Evolutionary conservation across 2,888 invertebrate genomes (phyloP), one percentile per base, ranked within the genome.

Genomic region (Phasia obesa): DNA sequence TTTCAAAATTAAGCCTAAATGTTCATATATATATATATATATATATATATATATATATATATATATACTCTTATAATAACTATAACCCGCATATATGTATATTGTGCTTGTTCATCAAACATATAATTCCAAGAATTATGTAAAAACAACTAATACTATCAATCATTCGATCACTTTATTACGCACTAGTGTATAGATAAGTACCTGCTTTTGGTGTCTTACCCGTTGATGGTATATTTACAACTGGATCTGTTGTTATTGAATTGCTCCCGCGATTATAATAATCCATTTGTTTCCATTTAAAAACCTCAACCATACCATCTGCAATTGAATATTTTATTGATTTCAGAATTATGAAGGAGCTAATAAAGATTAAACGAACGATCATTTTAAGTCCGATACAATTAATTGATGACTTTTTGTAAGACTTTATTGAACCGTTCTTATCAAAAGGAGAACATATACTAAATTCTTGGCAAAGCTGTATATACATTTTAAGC

Each of bases 231-330:
- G 64, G 51, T 6, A 2, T 67, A 65, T 11, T 73, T 60, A 9
- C 27, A 35, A 13, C 27, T 42, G 38, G 27, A 5, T 7, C 19
- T 42, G 57, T 47, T 59, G 59, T 31, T 17, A 65, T 21, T 5
- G 57, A 59, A 67, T 47, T 70, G 65, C 84, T 85, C 0, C 88
- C 88, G 4, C 88, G 87, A 85, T 88, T 87, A 23, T 88, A 88
- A 76, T 85, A 91, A 51, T 90, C 90, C 83, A 91, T 89, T 86
- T 91, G 90, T 38, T 89, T 90, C 91, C 91, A 91, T 84, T 88
- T 87, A 35, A 91, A 90, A 17, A 91, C 88, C 76, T 90, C 91
- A 35, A 86, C 86, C 85, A 91, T 85, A 7, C 88, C 88, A 74
- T 87, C 86, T 17, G 86, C 86, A 5, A 71, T 67, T 21, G 69